Evolutionary conservation across 53 echinoderm and acorn worm species (phyloP).

Genomic region (Temnopleurus reevesii): DNA sequence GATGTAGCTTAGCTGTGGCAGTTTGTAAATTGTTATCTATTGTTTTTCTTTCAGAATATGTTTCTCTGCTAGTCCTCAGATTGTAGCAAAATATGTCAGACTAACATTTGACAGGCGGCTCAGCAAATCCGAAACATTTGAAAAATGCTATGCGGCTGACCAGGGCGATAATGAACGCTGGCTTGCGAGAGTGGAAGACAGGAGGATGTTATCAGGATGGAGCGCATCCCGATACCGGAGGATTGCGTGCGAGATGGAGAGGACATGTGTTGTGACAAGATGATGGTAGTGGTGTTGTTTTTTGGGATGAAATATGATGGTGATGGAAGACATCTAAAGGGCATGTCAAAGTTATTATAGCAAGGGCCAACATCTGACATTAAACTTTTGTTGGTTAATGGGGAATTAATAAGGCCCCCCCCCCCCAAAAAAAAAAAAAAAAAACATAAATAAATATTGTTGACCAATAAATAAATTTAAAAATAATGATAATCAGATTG

Average conservation of each 20-base stretch:
- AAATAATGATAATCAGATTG: too few relatives aligned
- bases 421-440: too few relatives aligned
- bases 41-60: too few relatives aligned
- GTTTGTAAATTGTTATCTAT: too few relatives aligned
- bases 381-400: too few relatives aligned
- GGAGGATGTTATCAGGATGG: background rate
- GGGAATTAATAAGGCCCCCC: too few relatives aligned
- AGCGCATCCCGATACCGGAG: constrained; percentile 4
- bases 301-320: background rate
- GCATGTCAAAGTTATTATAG: constrained; percentile 12
- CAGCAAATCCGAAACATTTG: background rate
- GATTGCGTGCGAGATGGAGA: background rate
- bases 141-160: constrained; percentile 32
- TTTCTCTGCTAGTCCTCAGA: background rate
- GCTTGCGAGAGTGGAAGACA: background rate
- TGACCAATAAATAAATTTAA: too few relatives aligned
- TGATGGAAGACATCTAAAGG: background rate
- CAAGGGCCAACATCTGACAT: too few relatives aligned
- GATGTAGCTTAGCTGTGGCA: too few relatives aligned
- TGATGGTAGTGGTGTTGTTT: background rate
- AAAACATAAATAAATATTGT: too few relatives aligned
- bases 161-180: constrained; percentile 5
- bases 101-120: background rate
- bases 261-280: constrained; percentile 1
- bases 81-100: background rate